Evolutionary conservation across 2,113 vertebrate species (phyloP), one percentile per base, ranked within the genome.

Genomic region (Lepisosteus osseus): DNA sequence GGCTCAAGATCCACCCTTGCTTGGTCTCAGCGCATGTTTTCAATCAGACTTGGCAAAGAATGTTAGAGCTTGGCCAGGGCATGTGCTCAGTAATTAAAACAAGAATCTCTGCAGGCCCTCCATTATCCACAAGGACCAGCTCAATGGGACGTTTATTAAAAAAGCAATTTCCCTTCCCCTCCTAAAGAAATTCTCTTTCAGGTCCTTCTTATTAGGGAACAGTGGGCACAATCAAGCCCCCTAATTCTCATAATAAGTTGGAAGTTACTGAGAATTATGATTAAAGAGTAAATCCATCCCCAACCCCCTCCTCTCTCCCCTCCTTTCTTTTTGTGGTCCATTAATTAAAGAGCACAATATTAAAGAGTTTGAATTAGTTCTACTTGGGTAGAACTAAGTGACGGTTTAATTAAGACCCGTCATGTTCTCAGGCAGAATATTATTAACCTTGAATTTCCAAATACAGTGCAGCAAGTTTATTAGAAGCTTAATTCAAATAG

Each of bases 321-420:
- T 51, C 41, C 14, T 61, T 44, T n/a, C 14, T 82, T 82, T 89
- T 86, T 86, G 83, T 87, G 80, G 85, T 76, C 83, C 75, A 74
- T 90, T 88, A 88, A 89, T 85, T 89, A 90, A 89, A 89, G 86
- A 82, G 83, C 13, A 15, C 84, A 86, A 82, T 78, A 78, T 85
- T 86, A 81, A 83, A 81, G 74, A 65, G 64, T 77, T 29, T 82
- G 84, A 78, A 78, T 87, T 85, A 86, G 86, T 88, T 89, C 78
- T 77, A 68, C 80, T 6, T 67, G 79, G 80, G 79, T 86, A 43
- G 76, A 79, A 59, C 85, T 82, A 86, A 85, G 87, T 78, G 76
- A 79, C 63, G 17, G 79, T 90, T 91, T 93, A 90, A 92, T 91
- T 89, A 91, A 90, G 88, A 83, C 82, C 79, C 76, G 78, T 80